Conservation (phyloP, 2,113 vertebrate species). For the Dromiciops gliroides region DNA sequence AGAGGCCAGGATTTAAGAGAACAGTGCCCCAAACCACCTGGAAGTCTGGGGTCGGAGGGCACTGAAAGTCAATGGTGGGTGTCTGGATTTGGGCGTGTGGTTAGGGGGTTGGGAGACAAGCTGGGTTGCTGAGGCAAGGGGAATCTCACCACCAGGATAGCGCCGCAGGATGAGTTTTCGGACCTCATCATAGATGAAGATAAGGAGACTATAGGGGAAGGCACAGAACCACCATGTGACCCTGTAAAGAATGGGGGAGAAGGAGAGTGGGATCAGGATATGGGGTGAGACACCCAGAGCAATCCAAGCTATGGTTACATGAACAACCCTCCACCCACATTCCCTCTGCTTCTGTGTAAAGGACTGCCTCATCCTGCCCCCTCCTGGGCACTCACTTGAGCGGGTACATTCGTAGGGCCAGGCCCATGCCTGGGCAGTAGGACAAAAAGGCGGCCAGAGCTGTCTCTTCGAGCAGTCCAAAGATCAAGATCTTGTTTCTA, state of each 20-base stretch:
- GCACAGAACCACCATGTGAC: slow-evolving; percentile 92
- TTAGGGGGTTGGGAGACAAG: too few species aligned
- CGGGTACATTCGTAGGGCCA: slow-evolving; percentile 86
- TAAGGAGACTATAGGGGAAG: slow-evolving; percentile 89
- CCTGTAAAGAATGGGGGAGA: slow-evolving; percentile 68
- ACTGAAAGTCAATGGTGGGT: not conserved
- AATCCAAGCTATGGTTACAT: not conserved
- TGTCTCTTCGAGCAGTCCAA: slow-evolving; percentile 86
- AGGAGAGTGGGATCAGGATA: not conserved
- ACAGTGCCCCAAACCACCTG: not conserved
- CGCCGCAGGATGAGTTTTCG: slow-evolving; percentile 87
- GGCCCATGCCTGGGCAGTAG: slow-evolving; percentile 86
- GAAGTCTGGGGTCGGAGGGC: not conserved
- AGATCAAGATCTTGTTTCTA: slow-evolving; percentile 87
- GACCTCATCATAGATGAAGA: slow-evolving; percentile 90
- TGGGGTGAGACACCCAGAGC: not conserved
- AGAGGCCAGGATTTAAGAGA: not conserved
- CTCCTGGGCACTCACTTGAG: slow-evolving; percentile 83
- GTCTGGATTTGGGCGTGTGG: not conserved
- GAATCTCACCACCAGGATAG: slow-evolving; percentile 85
- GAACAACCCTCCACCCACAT: not conserved
- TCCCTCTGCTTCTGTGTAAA: too few species aligned
- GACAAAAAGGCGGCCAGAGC: slow-evolving; percentile 86
- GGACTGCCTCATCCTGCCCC: not conserved
- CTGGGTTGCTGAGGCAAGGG: fast-evolving